These are phyloP conservation scores for Tetragonisca angustula DNA, from an alignment of 2,888 invertebrate genomes.

Conservation along the genomic window DNA sequence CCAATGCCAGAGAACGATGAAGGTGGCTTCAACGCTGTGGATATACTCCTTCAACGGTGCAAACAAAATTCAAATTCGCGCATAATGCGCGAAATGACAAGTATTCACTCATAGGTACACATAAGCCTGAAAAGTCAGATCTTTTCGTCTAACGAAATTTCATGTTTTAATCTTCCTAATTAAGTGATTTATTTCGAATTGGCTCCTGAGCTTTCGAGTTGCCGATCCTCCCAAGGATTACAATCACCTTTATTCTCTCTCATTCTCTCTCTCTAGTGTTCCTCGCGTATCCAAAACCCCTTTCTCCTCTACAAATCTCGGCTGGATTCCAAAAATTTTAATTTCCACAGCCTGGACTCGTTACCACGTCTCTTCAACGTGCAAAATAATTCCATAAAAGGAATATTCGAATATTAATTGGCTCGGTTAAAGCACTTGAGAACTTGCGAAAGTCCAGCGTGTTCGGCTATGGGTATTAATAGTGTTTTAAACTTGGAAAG, in stretches of 20 bases:
- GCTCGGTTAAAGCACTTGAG: not conserved
- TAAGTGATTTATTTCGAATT: constrained; percentile 8
- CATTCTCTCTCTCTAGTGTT: too few relatives aligned
- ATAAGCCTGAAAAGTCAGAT: not conserved
- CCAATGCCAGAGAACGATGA: constrained; percentile 3
- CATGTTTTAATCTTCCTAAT: not conserved
- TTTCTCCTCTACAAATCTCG: not conserved
- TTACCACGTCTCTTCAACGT: not conserved
- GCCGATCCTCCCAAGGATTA: too few relatives aligned
- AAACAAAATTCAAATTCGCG: too few relatives aligned
- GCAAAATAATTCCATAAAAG: not conserved
- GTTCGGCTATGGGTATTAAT: not conserved
- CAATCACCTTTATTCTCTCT: too few relatives aligned
- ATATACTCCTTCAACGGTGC: not conserved
- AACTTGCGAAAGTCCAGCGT: not conserved
- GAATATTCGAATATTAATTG: not conserved
- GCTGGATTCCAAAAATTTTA: not conserved
- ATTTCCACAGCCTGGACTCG: not conserved
- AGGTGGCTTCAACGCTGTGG: not conserved
- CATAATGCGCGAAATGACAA: too few relatives aligned
- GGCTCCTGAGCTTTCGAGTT: too few relatives aligned
- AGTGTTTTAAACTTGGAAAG: not conserved
- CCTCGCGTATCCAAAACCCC: too few relatives aligned
- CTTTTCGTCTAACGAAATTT: not conserved
- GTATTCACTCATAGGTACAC: too few relatives aligned